Conservation (phyloP, 2,113 vertebrate species). For the Merops nubicus region DNA sequence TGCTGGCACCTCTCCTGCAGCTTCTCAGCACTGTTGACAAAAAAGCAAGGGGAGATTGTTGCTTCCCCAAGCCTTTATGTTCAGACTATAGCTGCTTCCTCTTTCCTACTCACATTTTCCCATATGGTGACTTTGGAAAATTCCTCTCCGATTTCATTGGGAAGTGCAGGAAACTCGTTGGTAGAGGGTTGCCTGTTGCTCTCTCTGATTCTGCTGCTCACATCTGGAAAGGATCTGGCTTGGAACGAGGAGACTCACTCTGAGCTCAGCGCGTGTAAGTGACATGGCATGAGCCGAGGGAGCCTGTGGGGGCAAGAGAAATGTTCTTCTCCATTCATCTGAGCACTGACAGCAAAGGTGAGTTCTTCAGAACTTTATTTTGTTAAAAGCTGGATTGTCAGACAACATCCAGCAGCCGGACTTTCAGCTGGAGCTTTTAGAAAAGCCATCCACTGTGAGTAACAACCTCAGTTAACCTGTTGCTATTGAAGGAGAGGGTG, state of each 20-base stretch:
- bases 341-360: constrained; percentile 57
- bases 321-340: constrained; percentile 61
- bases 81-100: constrained; percentile 47
- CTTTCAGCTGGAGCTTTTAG: constrained; percentile 3
- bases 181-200: constrained; percentile 70
- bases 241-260: constrained; percentile 59
- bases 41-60: constrained; percentile 44
- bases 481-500: not conserved
- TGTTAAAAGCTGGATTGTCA: not conserved
- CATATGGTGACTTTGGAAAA: constrained; percentile 73
- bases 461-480: not conserved
- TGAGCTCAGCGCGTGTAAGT: constrained; percentile 49
- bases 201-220: constrained; percentile 66
- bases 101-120: constrained; percentile 63
- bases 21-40: constrained; percentile 33
- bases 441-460: not conserved
- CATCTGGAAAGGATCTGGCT: constrained; percentile 86
- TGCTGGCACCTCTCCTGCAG: not conserved
- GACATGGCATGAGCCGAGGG: constrained; percentile 79
- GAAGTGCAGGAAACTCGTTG: constrained; percentile 79
- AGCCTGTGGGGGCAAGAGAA: constrained; percentile 58
- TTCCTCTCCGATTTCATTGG: constrained; percentile 57
- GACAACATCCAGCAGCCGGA: not conserved
- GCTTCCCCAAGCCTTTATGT: constrained; percentile 34
- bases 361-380: constrained; percentile 41